Conservation (phyloP, 37 sponge, comb jelly and placozoan species). For the Halichondria panicea region DNA sequence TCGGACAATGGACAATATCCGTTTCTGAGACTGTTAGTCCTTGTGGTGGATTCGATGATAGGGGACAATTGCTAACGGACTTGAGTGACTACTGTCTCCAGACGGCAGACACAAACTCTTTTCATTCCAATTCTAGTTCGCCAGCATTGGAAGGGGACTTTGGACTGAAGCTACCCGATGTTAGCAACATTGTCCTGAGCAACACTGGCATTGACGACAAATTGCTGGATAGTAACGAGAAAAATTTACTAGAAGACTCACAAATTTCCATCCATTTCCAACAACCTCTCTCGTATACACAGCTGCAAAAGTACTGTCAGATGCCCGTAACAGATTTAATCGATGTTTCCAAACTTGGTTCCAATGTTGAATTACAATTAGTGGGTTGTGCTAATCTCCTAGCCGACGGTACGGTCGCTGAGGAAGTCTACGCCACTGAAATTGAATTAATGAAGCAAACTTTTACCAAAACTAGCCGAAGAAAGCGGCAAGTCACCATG, state of each 20-base stretch:
- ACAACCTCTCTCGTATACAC: conserved; percentile 67
- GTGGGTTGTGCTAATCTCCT: conserved; percentile 80
- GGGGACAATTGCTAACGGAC: conserved; percentile 7
- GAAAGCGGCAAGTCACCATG: background rate
- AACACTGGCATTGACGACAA: conserved; percentile 41
- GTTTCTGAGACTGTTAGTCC: conserved; percentile 42
- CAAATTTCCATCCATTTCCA: conserved; percentile 57
- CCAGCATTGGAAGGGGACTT: conserved; percentile 65
- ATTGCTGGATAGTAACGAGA: background rate
- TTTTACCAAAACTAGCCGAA: background rate
- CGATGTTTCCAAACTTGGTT: conserved; percentile 31
- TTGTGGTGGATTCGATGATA: conserved; percentile 77
- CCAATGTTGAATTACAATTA: conserved; percentile 19
- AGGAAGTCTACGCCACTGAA: conserved; percentile 42
- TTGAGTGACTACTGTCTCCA: conserved; percentile 61
- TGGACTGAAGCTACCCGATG: conserved; percentile 66
- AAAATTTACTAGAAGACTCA: conserved; percentile 20
- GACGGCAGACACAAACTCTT: conserved; percentile 41
- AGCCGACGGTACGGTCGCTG: conserved; percentile 60
- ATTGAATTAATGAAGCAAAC: conserved; percentile 7
- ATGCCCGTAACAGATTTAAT: conserved; percentile 31
- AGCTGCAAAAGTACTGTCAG: conserved; percentile 67
- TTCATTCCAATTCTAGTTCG: conserved; percentile 49
- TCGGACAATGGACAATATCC: conserved; percentile 77
- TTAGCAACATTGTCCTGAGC: conserved; percentile 45